Evolutionary conservation across 2,113 vertebrate genomes (phyloP).

Genomic region (Nothobranchius furzeri): DNA sequence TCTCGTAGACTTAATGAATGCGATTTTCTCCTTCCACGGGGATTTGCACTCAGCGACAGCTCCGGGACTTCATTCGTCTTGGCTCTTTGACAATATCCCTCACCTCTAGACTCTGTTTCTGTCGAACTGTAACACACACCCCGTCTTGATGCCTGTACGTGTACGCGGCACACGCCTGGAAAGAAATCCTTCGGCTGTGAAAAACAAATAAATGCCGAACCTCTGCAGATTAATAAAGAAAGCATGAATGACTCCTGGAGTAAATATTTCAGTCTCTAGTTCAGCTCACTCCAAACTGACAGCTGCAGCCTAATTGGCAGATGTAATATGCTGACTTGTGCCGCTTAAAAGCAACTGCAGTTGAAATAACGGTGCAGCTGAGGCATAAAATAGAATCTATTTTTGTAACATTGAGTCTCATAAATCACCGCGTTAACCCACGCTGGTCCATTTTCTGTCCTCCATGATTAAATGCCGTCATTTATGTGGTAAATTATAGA

Average conservation of each 20-base stretch:
- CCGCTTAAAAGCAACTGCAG: conserved; percentile 16
- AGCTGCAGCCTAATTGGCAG: conserved; percentile 27
- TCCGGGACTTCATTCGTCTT: conserved; percentile 53
- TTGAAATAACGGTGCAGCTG: background rate
- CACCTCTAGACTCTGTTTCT: conserved; percentile 43
- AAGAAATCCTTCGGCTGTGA: conserved; percentile 21
- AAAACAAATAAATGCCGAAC: conserved; percentile 5
- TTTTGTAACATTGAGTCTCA: conserved; percentile 28
- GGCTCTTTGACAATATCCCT: conserved; percentile 49
- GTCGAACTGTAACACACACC: conserved; percentile 4
- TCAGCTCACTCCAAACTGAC: conserved; percentile 13
- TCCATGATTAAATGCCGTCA: conserved; percentile 49
- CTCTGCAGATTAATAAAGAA: conserved; percentile 6
- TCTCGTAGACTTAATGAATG: conserved; percentile 59
- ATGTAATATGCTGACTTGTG: background rate
- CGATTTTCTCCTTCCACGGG: conserved; percentile 48
- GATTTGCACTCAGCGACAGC: conserved; percentile 56
- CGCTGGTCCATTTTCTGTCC: conserved; percentile 17
- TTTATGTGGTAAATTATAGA: conserved; percentile 31
- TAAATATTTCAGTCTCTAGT: conserved; percentile 9
- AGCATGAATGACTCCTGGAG: conserved; percentile 9
- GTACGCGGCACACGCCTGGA: conserved; percentile 2
- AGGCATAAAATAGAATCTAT: conserved; percentile 26
- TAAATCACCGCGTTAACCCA: conserved; percentile 26
- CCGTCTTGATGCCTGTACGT: background rate